Evolutionary conservation across 2,797 vertebrate genomes (phyloP).

Genomic region (Chaunax sp.): DNA sequence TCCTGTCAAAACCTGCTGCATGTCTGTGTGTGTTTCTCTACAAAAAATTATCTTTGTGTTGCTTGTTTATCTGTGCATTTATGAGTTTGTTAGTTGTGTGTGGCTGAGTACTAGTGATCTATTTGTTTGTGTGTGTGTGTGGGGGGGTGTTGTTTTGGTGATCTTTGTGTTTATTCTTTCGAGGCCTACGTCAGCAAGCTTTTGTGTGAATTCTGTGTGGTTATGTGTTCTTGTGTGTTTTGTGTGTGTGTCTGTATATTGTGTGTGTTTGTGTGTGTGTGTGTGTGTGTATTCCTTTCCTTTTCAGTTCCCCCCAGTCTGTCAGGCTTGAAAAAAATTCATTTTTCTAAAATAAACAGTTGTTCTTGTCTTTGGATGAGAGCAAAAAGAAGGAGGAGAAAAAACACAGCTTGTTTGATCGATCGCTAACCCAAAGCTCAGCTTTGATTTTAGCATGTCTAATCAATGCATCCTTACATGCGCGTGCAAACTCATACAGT

Average conservation of each 20-base stretch:
- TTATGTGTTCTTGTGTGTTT: constrained; percentile 3
- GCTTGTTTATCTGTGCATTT: constrained; percentile 3
- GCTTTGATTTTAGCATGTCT: constrained; percentile 54
- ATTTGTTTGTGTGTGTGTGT: constrained; percentile 10
- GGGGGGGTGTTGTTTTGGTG: constrained; percentile 6
- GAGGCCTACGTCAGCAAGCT: constrained; percentile 33
- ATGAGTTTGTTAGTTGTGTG: neutral
- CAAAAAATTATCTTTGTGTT: constrained; percentile 11
- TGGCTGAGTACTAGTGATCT: neutral
- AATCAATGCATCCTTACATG: constrained; percentile 64
- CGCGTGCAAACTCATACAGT: neutral
- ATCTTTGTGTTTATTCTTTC: constrained; percentile 31
- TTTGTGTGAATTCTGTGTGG: constrained; percentile 9
- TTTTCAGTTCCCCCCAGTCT: constrained; percentile 25
- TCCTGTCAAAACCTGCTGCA: constrained; percentile 75
- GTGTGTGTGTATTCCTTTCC: neutral
- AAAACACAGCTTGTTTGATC: constrained; percentile 54
- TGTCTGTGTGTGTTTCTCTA: constrained; percentile 31
- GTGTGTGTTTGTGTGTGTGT: constrained; percentile 11
- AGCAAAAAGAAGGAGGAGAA: constrained; percentile 19
- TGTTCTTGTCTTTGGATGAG: constrained; percentile 33
- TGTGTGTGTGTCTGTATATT: constrained; percentile 17
- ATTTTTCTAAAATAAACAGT: constrained; percentile 50
- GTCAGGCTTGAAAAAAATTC: constrained; percentile 13
- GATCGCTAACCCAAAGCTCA: constrained; percentile 56